Evolutionary conservation across 1,140 invertebrate genomes (phyloP), one percentile per base, ranked within the genome.

Genomic region (Teleopsis dalmanni): DNA sequence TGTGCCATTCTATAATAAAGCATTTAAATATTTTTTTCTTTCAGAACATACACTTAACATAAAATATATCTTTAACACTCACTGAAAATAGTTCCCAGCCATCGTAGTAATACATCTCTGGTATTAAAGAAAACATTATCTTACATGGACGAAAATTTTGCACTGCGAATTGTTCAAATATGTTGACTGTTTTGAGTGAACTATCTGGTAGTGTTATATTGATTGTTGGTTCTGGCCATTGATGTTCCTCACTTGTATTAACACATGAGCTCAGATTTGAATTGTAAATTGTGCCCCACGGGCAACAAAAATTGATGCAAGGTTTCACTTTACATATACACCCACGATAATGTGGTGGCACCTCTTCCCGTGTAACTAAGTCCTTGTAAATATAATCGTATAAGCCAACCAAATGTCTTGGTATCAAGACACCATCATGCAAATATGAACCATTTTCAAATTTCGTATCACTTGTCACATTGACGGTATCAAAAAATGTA

Each of bases 301-400:
- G 65, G 45, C 65, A 69, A 31, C 65, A 69, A 5, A 69, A 57
- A 22, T 67, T 68, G 4, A 69, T 42, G 37, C 65, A 69, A 3
- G 62, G 33, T 50, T 65, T 68, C 31, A 69, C n/a, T 22, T 66
- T 60, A 44, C 65, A 69, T 29, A 65, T 53, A 26, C 65, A 69
- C 2, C 57, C 65, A 2, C 65, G 54, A 3, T 55, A 40, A 43
- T 69, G 65, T 7, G 51, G 49, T 4, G 49, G 42, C 6, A 65
- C 65, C 22, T 62, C 58, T 0, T 60, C 37, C 0, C 59, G 52
- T 22, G 58, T 55, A 14, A 56, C 52, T 10, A 62, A 50, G 35
- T 63, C 55, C 13, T 43, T 56, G 25, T 60, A 67, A 14, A 65
- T 51, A 16, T 64, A 65, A 37, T 68, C 61, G 9, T 59, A 68